Percentiles rank a stretch among this genome's conserved stretches.
Conservation (phyloP, 2,797 vertebrate species). For the Cryptoprocta ferox region DNA sequence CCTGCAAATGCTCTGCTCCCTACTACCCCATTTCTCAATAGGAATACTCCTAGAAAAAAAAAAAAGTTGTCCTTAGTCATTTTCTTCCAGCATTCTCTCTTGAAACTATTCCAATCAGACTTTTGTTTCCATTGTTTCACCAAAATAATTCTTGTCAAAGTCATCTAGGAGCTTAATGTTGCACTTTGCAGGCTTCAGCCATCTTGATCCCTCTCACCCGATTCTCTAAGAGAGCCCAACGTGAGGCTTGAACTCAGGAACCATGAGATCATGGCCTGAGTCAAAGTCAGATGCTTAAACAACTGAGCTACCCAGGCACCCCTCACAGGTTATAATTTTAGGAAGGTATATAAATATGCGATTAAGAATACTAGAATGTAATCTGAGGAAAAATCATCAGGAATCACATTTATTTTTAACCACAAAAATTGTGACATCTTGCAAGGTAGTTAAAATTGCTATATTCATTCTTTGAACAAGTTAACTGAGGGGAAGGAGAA, state of each 20-base stretch:
- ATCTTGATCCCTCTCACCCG: not conserved
- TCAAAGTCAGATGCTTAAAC: too few relatives aligned
- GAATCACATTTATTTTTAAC: not conserved
- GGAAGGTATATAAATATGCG: not conserved
- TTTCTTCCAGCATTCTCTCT: not conserved
- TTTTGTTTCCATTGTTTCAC: not conserved
- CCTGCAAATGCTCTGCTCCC: not conserved
- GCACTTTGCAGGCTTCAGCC: not conserved
- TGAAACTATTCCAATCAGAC: not conserved
- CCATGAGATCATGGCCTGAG: too few relatives aligned
- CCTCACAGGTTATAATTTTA: not conserved
- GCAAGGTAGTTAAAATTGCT: slow-evolving; percentile 33
- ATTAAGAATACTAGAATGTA: not conserved
- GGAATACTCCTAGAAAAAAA: not conserved
- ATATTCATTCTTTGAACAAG: slow-evolving; percentile 36
- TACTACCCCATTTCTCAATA: not conserved
- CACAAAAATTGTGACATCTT: not conserved
- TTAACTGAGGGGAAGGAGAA: slow-evolving; percentile 21
- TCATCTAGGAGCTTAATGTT: not conserved
- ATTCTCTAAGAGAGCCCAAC: not conserved
- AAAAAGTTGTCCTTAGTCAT: not conserved
- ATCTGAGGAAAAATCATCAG: not conserved
- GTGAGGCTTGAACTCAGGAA: too few relatives aligned
- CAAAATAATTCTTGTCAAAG: not conserved
- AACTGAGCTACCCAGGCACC: too few relatives aligned